A percentile compares a stretch with the other conserved stretches of the same genome.
Evolutionary conservation across 1,140 invertebrate species (phyloP).

Genomic region (Ladona fulva): DNA sequence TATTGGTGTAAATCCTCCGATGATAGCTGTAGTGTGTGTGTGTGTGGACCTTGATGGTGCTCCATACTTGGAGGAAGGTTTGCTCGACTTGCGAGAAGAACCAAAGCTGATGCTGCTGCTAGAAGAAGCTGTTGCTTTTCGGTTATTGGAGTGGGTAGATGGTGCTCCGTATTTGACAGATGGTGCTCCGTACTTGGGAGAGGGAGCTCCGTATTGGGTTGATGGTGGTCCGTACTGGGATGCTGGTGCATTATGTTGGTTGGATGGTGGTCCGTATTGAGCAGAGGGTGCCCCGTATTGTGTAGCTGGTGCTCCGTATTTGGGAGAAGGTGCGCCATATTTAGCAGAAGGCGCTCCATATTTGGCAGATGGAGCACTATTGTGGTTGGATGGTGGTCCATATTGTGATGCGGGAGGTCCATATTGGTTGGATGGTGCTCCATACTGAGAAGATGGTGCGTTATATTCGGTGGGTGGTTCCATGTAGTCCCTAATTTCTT

Average conservation of each 20-base stretch:
- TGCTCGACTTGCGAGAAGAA: too few relatives aligned
- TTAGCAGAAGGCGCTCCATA: constrained; percentile 5
- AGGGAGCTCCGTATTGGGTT: constrained; percentile 13
- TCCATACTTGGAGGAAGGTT: neutral
- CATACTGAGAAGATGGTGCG: constrained; percentile 32
- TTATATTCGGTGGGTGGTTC: neutral
- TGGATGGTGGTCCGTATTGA: neutral
- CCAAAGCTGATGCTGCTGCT: too few relatives aligned
- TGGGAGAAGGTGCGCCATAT: neutral
- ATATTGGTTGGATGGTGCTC: constrained; percentile 23
- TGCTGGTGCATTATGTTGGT: constrained; percentile 8
- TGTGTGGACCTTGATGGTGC: too few relatives aligned
- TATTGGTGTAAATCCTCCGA: too few relatives aligned
- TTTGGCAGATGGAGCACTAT: neutral
- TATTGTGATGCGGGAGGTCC: neutral
- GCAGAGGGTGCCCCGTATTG: constrained; percentile 16
- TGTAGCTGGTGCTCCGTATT: constrained; percentile 10
- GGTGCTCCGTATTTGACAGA: neutral
- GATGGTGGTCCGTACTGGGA: constrained; percentile 12
- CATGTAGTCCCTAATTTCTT: neutral
- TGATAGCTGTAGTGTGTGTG: too few relatives aligned
- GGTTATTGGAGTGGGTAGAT: too few relatives aligned
- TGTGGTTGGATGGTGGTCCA: neutral
- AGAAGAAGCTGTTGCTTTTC: neutral
- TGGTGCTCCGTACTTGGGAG: constrained; percentile 15